Evolutionary conservation across 1,140 invertebrate species (phyloP).

Genomic region (Augochlora pura): DNA sequence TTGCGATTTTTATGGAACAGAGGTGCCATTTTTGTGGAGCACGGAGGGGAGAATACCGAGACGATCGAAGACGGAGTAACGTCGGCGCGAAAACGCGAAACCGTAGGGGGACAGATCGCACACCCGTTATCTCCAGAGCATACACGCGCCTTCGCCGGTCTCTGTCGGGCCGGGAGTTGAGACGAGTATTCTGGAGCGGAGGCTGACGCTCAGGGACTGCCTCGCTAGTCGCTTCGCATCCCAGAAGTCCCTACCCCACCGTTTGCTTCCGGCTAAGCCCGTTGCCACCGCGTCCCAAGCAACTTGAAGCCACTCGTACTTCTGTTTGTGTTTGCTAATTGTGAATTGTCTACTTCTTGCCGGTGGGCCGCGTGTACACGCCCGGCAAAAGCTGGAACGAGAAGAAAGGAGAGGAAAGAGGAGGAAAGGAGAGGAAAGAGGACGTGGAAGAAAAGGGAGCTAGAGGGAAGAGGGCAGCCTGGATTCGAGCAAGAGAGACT

Average conservation of each 20-base stretch:
- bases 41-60: no score
- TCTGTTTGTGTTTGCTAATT: conserved; percentile 81
- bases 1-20: no score
- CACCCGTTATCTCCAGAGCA: conserved; percentile 54
- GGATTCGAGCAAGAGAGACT: conserved; percentile 2
- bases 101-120: background rate
- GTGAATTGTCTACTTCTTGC: conserved; percentile 80
- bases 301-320: conserved; percentile 76
- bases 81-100: no score
- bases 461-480: background rate
- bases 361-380: conserved; percentile 52
- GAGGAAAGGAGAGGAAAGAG: background rate
- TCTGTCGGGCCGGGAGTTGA: conserved; percentile 44
- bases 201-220: conserved; percentile 66
- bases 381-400: conserved; percentile 20
- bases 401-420: conserved; percentile 11
- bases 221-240: conserved; percentile 63
- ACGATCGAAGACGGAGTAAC: no score
- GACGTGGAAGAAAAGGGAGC: conserved; percentile 2
- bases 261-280: conserved; percentile 67
- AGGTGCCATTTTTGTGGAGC: no score
- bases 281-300: conserved; percentile 65
- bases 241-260: conserved; percentile 63
- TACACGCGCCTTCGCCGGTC: conserved; percentile 53
- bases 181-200: conserved; percentile 58